Percentiles rank a stretch among this genome's conserved stretches.
Evolutionary conservation across 37 sponge, comb jelly and placozoan species (phyloP).

Genomic region (Diacarnus erythraeanus): DNA sequence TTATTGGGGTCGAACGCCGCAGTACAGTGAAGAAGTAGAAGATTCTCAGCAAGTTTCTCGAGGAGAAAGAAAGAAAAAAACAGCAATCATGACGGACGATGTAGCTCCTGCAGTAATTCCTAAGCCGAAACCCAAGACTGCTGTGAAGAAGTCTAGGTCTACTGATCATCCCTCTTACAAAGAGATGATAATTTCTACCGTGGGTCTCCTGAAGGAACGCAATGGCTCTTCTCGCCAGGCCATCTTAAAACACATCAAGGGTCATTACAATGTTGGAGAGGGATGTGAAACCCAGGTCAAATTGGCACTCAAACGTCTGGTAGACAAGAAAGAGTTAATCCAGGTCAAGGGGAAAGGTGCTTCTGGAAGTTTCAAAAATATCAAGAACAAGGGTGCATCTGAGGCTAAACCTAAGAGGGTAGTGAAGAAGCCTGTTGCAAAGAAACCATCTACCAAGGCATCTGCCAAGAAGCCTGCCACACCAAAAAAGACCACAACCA

Average conservation of each 20-base stretch:
- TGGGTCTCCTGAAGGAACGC: constrained; percentile 68
- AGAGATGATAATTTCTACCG: constrained; percentile 84
- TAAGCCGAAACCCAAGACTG: constrained; percentile 31
- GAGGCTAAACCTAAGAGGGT: constrained; percentile 21
- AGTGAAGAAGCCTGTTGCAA: constrained; percentile 25
- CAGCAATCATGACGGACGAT: background rate
- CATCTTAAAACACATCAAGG: constrained; percentile 88
- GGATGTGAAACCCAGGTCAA: constrained; percentile 62
- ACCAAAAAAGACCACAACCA: constrained; percentile 17
- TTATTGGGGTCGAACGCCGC: no score
- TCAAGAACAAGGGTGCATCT: constrained; percentile 16
- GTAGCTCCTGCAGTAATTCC: background rate
- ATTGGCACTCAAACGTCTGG: constrained; percentile 67
- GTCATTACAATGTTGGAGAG: constrained; percentile 81
- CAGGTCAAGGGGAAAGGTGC: constrained; percentile 87
- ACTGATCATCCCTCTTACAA: constrained; percentile 81
- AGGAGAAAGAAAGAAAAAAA: background rate
- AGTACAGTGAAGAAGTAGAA: background rate
- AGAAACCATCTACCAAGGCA: constrained; percentile 16
- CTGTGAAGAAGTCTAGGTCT: constrained; percentile 47
- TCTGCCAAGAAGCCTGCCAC: constrained; percentile 19
- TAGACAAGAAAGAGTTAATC: constrained; percentile 52
- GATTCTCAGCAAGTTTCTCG: background rate
- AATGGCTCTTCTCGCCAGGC: constrained; percentile 79
- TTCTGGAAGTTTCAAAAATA: constrained; percentile 84